Percentiles rank a stretch among this genome's conserved stretches.
Conservation (phyloP, 1,140 invertebrate genomes). For the Batillaria attramentaria region DNA sequence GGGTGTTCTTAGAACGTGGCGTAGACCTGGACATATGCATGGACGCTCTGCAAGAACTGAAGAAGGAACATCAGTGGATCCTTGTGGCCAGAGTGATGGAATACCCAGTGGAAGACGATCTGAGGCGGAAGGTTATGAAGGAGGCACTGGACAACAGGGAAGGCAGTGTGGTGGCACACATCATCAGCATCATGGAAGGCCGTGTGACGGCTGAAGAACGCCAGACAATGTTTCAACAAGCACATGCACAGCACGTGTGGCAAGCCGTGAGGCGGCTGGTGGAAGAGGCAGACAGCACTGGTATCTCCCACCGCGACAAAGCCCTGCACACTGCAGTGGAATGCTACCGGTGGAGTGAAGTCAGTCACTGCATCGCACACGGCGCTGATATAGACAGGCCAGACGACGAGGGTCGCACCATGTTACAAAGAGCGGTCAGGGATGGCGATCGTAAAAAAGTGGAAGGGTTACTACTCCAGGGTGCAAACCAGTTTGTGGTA, state of each 20-base stretch:
- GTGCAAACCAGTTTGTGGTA: background rate
- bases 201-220: background rate
- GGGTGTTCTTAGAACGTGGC: background rate
- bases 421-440: background rate
- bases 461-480: background rate
- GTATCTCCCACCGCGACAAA: background rate
- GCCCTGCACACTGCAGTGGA: background rate
- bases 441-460: background rate
- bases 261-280: background rate
- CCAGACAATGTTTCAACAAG: background rate
- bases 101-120: background rate
- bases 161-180: background rate
- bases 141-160: background rate
- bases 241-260: background rate
- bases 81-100: constrained; percentile 19
- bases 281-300: background rate
- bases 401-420: background rate
- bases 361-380: background rate
- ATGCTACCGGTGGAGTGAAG: background rate
- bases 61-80: constrained; percentile 5
- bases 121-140: background rate
- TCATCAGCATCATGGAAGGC: background rate
- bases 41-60: background rate
- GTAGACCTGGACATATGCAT: background rate
- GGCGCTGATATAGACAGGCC: background rate